Base-by-base conservation (phyloP, 2,888 invertebrate species). In the Lasioglossum pauxillum region DNA sequence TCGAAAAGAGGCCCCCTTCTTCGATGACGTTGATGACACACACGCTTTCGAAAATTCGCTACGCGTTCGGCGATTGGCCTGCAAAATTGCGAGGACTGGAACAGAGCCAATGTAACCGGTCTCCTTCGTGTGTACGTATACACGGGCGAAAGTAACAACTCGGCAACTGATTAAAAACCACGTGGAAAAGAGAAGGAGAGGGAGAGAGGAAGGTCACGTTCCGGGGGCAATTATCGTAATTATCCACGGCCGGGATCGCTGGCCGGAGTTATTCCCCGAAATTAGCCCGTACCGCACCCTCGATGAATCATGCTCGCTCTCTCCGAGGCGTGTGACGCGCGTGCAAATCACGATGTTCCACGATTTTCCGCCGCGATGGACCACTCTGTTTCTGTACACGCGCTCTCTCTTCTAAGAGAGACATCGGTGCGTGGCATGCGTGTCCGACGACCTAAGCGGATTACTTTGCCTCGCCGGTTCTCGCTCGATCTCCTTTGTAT, bases 401-500 rank as follows among this genome's bases (percentile, higher is more conserved):
- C 80, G 38, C 81, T 60, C 75, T 31, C 44, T 31, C 69, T 69
- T 35, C 86, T 75, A 87, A 91, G 89, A 90, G 90, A 90, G 88
- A 91, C 83, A 83, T 85, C 77, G 81, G 84, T 79, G 83, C 86
- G 81, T 82, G 82, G 84, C 83, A 86, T 89, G 91, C 90, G 90
- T 91, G 91, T 92, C 87, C 83, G 91, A 75, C 87, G 85, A 76
- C 84, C 88, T 91, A 91, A 90, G 92, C 89, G 90, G 92, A 92
- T 92, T 92, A 92, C 80, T 64, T 64, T 35, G 64, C 31, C 64
- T 64, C 64, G 31, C 19, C 31, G 31, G 64, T 64, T 64, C 64
- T 31, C 64, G 27, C 16, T 16, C 27, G 12, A 1, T 64, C 64
- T 86, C 86, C 67, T 35, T 67, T 78, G 57, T 46, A 53, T 77